Percentiles rank a stretch among this genome's conserved stretches.
These are phyloP conservation scores for Galerucella nymphaeae DNA, from an alignment of 2,888 invertebrate species.

Conservation along the genomic window DNA sequence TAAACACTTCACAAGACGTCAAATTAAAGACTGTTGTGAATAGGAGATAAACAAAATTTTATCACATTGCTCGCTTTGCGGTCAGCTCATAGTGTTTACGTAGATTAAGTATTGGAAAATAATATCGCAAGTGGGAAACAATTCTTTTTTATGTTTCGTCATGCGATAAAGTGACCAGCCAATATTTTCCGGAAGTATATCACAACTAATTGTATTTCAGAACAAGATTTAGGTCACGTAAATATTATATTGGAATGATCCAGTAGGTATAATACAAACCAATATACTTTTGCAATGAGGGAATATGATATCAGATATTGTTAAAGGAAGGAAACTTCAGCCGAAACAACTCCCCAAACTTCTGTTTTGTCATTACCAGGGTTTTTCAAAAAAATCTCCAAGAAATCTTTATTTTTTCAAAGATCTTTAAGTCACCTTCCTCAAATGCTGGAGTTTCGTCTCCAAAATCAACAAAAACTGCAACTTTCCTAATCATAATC, in stretches of 20 bases:
- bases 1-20: constrained; percentile 5
- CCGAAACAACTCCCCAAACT: too few relatives aligned
- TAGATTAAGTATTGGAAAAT: constrained; percentile 11
- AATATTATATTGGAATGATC: background rate
- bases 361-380: too few relatives aligned
- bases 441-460: too few relatives aligned
- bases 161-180: background rate
- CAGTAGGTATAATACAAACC: too few relatives aligned
- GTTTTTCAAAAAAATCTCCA: too few relatives aligned
- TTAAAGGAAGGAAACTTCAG: too few relatives aligned
- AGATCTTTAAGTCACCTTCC: too few relatives aligned
- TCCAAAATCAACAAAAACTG: too few relatives aligned
- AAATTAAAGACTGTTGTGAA: background rate
- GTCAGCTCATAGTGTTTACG: background rate
- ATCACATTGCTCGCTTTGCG: background rate
- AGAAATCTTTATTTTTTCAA: too few relatives aligned
- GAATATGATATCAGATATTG: too few relatives aligned
- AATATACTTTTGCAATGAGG: too few relatives aligned
- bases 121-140: constrained; percentile 15
- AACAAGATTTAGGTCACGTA: constrained; percentile 16
- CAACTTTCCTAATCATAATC: too few relatives aligned
- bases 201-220: background rate
- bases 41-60: constrained; percentile 2
- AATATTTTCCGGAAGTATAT: background rate
- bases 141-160: background rate